A percentile compares a stretch with the other conserved stretches of the same genome.
These are phyloP conservation scores for Labrus mixtus DNA, from an alignment of 2,113 vertebrate genomes.

Conservation along the genomic window DNA sequence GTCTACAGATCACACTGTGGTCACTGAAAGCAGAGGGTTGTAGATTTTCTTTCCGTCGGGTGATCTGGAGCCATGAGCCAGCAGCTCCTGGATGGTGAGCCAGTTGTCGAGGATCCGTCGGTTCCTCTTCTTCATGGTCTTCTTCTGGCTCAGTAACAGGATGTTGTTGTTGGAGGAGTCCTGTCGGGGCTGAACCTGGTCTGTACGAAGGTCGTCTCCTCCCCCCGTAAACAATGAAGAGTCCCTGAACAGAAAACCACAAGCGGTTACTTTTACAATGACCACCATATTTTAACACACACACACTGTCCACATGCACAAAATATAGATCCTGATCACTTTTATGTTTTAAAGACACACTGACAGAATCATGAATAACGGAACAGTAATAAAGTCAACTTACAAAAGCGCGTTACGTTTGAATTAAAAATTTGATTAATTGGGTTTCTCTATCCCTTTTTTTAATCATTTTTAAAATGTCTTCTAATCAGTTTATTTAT, in stretches of 20 bases:
- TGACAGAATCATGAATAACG: too few species aligned
- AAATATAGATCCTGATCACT: too few species aligned
- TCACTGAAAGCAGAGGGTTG: conserved; percentile 89
- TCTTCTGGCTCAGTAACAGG: conserved; percentile 87
- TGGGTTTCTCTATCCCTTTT: too few species aligned
- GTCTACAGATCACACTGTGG: conserved; percentile 82
- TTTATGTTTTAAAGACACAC: too few species aligned
- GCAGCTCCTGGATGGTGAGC: conserved; percentile 92
- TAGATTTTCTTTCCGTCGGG: conserved; percentile 87
- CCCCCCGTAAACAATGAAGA: conserved; percentile 49
- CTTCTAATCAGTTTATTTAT: too few species aligned
- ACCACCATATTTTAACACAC: too few species aligned
- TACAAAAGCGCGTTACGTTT: too few species aligned
- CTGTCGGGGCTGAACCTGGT: conserved; percentile 60
- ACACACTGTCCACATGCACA: too few species aligned
- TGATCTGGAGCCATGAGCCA: conserved; percentile 87
- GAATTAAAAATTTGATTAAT: too few species aligned
- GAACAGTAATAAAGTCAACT: too few species aligned
- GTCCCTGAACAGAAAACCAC: conserved; percentile 56
- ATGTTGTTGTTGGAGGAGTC: conserved; percentile 66
- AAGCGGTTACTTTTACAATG: too few species aligned
- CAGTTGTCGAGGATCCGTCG: conserved; percentile 91
- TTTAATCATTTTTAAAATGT: too few species aligned
- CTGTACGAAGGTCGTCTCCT: conserved; percentile 20
- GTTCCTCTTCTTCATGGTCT: conserved; percentile 86